Conservation (phyloP, 2,797 vertebrate genomes). For the Myotis findleyi region DNA sequence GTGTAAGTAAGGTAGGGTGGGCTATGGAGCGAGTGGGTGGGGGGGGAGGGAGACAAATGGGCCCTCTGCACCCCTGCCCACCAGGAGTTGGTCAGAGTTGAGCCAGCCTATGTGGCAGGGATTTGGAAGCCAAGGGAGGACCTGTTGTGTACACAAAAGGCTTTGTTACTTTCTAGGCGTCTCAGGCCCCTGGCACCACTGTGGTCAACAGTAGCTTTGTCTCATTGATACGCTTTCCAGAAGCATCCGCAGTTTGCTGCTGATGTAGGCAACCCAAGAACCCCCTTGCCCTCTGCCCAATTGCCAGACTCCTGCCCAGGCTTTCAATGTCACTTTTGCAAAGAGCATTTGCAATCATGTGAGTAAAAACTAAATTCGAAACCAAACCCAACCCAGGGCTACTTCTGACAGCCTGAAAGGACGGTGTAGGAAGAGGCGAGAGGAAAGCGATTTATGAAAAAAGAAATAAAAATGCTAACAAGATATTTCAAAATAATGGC, state of each 20-base stretch:
- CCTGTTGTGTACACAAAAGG: background rate
- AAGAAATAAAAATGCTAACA: slow-evolving; percentile 45
- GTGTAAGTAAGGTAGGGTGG: fast-evolving
- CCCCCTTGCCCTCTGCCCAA: background rate
- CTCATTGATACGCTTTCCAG: background rate
- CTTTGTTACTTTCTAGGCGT: background rate
- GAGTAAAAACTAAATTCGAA: slow-evolving; percentile 60
- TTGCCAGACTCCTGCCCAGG: background rate
- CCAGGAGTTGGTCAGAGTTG: background rate
- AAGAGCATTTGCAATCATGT: background rate
- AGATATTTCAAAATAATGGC: slow-evolving; percentile 69
- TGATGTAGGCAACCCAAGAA: slow-evolving; percentile 6
- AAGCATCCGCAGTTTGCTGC: background rate
- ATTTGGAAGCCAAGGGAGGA: background rate
- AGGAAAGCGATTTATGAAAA: slow-evolving; percentile 68
- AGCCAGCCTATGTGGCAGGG: background rate
- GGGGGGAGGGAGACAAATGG: background rate
- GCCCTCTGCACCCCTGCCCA: background rate
- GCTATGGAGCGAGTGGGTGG: fast-evolving
- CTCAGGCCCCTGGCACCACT: background rate
- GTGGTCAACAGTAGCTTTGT: background rate
- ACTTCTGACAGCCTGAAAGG: slow-evolving; percentile 50
- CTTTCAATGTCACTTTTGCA: slow-evolving; percentile 39
- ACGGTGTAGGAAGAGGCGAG: slow-evolving; percentile 48
- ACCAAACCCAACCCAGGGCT: background rate